Base-by-base conservation (phyloP, 2,888 invertebrate genomes). In the Neoascia interrupta region DNA sequence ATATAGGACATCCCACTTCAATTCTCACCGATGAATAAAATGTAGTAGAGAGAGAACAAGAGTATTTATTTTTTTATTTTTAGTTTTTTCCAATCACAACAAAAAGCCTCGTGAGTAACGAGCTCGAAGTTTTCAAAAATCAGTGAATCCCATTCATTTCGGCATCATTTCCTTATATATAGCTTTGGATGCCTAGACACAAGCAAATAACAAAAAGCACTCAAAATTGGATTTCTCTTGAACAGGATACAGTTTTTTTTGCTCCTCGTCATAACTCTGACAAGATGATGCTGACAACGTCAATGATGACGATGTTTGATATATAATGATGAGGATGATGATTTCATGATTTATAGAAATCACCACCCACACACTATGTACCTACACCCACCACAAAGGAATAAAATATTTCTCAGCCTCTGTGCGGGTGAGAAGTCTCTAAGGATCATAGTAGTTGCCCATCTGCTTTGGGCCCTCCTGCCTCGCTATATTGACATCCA, bases 201-300 rank as follows among this genome's bases (percentile, higher is more conserved):
- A 31, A 15, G 39, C 5, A 36, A 13, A 15, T n/a, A 26, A 18
- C 16, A 37, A 47, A 53, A 19, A 28, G 19, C 23, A 45, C 51
- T 63, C 39, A 45, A 76, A 76, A 76, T 76, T 76, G 76, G 70
- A 76, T 76, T 76, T 72, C 64, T 54, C 64, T 76, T 72, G 45
- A 76, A 64, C 53, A 70, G 63, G 61, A 76, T 70, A 58, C 53
- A n/a, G 58, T 39, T 5, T 8, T 45, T 18, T 37, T 21, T 15
- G 10, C 3, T 39, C 18, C 5, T 23, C 1, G 13, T 58, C 11
- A 19, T 34, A 43, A 31, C 16, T 10, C 21, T 61, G 54, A 54
- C 51, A 39, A 47, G 45, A 51, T 54, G 54, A 54, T 69, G 61
- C 49, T 75, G 74, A 68, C 60, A 68, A 47, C 39, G 60, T 45